Base-by-base conservation (phyloP, 2,888 invertebrate species). In the Poecilus cupreus region DNA sequence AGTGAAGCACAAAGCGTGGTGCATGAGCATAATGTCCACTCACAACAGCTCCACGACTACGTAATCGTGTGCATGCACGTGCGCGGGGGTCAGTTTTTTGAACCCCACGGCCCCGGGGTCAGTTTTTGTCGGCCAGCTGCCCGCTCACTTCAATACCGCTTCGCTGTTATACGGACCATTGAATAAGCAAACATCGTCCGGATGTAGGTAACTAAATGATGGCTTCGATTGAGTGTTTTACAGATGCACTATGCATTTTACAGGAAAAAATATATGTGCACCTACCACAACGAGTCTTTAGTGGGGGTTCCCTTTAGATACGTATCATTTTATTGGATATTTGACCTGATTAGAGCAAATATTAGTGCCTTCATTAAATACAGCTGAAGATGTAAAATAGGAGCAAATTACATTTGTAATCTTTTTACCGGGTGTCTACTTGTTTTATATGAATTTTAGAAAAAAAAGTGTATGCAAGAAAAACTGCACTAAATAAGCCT, bases 61-160 rank as follows among this genome's bases (percentile, higher is more conserved):
- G 32, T 68, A 68, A 43, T 72, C 46, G 72, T 60, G 24, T 22
- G n/a, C 18, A 13, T 72, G 72, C 72, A 72, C 72, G 64, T 68
- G 64, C 32, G 32, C 64, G 72, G 24, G 72, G 72, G 72, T 72
- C 72, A 72, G 72, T 72, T 72, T 72, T 72, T 72, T 72, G 72
- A 72, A 18, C 70, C 72, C 46, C 37, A n/a, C 43, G 43, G 32
- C 32, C 32, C 4, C 32, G 32, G 70, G 70, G 72, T 72, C 72
- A 72, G 72, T 72, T 72, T 72, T 72, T 72, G 46, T 72, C 46
- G 22, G 43, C 43, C 72, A 43, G 46, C 43, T 43, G 43, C 16
- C 46, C 72, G 20, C 11, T 4, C 64, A 37, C 6, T 72, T 22
- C 46, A 72, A 46, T 22, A 24, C 24, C 11, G 43, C 18, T n/a